These are phyloP conservation scores for Yoshiicerus persimilis DNA, from an alignment of 1,140 invertebrate genomes.

Conservation along the genomic window DNA sequence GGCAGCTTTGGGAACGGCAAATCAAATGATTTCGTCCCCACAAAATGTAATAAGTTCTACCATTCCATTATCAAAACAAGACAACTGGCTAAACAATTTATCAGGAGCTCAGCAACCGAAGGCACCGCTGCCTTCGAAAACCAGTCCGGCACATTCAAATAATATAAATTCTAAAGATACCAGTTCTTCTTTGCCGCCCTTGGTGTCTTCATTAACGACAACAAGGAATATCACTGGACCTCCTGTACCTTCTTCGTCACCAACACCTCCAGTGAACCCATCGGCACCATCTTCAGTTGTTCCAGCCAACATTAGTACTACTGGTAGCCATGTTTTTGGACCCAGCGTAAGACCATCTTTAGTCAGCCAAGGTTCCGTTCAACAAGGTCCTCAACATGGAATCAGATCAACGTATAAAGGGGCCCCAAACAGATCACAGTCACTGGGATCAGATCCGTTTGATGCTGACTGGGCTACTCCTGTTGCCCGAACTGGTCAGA, in stretches of 20 bases:
- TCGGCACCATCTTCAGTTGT: background rate
- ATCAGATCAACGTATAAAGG: background rate
- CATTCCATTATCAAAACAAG: background rate
- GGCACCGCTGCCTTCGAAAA: slow-evolving; percentile 27
- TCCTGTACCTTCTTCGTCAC: background rate
- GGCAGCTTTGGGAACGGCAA: background rate
- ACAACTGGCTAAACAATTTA: slow-evolving; percentile 39
- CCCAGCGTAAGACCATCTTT: slow-evolving; percentile 19
- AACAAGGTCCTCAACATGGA: background rate
- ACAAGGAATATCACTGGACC: background rate
- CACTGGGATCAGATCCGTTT: slow-evolving; percentile 47
- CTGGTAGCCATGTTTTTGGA: background rate
- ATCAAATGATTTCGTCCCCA: background rate
- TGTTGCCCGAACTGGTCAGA: slow-evolving; percentile 40
- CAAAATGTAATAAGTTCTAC: slow-evolving; percentile 3
- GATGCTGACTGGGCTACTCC: slow-evolving; percentile 45
- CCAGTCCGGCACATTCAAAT: background rate
- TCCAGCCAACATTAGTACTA: background rate
- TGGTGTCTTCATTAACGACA: slow-evolving; percentile 7
- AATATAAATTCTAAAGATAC: background rate
- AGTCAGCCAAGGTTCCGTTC: slow-evolving; percentile 2
- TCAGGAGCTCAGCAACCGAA: slow-evolving; percentile 18
- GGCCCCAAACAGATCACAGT: slow-evolving; percentile 36
- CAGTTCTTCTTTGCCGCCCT: background rate
- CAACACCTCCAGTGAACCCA: background rate